A percentile compares a stretch with the other conserved stretches of the same genome.
These are phyloP conservation scores for Pemphredon lugubris DNA, from an alignment of 2,888 invertebrate species.

Conservation along the genomic window DNA sequence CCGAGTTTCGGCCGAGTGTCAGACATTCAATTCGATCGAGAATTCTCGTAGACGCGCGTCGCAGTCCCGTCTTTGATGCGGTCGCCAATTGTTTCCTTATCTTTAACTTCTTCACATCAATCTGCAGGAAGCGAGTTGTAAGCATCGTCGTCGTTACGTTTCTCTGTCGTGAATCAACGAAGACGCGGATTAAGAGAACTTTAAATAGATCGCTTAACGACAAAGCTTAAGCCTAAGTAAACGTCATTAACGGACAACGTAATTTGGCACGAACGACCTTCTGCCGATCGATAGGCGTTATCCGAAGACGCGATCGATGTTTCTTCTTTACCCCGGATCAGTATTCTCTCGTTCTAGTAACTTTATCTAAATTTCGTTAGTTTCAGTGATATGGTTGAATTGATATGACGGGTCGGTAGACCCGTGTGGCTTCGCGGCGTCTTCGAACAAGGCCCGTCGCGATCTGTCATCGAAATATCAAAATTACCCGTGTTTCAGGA, in stretches of 20 bases:
- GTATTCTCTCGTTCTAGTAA: background rate
- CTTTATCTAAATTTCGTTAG: too few relatives aligned
- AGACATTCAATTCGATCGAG: background rate
- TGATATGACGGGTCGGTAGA: slow-evolving; percentile 38
- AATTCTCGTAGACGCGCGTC: background rate
- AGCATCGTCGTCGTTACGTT: slow-evolving; percentile 29
- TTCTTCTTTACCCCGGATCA: background rate
- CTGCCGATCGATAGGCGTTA: slow-evolving; percentile 3
- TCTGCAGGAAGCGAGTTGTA: slow-evolving; percentile 37
- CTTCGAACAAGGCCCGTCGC: slow-evolving; percentile 25
- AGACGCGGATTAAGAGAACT: slow-evolving; percentile 28
- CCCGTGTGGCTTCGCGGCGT: background rate
- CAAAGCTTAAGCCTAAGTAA: slow-evolving; percentile 63
- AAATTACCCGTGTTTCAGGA: background rate
- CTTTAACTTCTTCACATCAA: slow-evolving; percentile 27
- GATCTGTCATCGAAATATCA: slow-evolving; percentile 22
- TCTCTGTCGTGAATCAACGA: slow-evolving; percentile 19
- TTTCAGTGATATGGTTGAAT: slow-evolving; percentile 31
- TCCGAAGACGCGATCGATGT: slow-evolving; percentile 27
- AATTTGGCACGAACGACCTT: slow-evolving; percentile 54
- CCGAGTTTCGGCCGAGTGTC: too few relatives aligned
- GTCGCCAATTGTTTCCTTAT: slow-evolving; percentile 21
- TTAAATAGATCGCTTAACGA: slow-evolving; percentile 51
- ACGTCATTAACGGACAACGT: slow-evolving; percentile 42
- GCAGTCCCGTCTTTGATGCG: slow-evolving; percentile 9